Base-by-base conservation (phyloP, 1,140 invertebrate species). In the Lasaia peninsularis region DNA sequence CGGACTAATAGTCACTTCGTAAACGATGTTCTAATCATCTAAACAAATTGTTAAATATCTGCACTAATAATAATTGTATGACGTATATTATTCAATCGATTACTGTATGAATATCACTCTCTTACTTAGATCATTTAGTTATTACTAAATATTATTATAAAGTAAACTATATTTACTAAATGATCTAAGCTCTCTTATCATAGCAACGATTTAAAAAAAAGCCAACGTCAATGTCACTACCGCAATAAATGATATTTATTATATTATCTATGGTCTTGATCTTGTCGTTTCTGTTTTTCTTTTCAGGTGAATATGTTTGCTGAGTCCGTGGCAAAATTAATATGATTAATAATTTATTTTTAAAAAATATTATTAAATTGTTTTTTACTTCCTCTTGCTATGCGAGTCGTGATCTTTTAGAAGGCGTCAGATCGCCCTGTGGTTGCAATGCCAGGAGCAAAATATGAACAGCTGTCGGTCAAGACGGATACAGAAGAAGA, bases 381-480 rank as follows among this genome's bases (percentile, higher is more conserved):
- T 40, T 54, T 54, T 14, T 24, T 21, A 63, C 64, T 80, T 75
- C 62, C 75, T 80, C 35, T 37, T 82, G 79, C 69, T 53, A 63
- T 37, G 35, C 35, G 35, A 60, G 63, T 50, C 67, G 70, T 67
- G 63, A 58, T 21, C 59, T 60, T 51, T 14, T 61, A 51, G 34
- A 52, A 56, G 51, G 40, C 56, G 28, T 48, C 44, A 40, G 59
- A 60, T 63, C 48, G 60, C 40, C 28, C 67, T 62, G 61, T 65
- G 65, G 53, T 72, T 67, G 69, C 66, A 63, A 90, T 88, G 86
- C 72, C 83, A 63, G 69, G 70, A 56, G 70, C 78, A 72, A 88
- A 89, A 65, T 90, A 90, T 69, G 79, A 89, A 76, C 86, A 89
- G 81, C 79, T 90, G 78, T 80, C 78, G 56, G 64, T 75, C 24